A percentile compares a stretch with the other conserved stretches of the same genome.
Evolutionary conservation across 2,888 invertebrate genomes (phyloP).

Genomic region (Lycaena phlaeas): DNA sequence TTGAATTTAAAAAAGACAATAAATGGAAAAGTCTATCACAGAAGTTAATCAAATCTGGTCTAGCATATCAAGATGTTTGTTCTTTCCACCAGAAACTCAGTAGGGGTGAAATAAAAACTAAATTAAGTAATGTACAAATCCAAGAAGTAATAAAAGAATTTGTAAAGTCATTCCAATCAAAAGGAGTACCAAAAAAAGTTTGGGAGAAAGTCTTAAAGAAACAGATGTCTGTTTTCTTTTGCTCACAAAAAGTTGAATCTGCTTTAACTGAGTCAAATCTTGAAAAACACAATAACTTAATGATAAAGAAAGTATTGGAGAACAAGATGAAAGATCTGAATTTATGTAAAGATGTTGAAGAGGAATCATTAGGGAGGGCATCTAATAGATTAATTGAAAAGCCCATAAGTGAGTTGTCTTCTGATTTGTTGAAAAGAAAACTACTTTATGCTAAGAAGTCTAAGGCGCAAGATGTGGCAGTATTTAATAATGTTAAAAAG

Average conservation of each 20-base stretch:
- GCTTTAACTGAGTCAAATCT: conserved; percentile 26
- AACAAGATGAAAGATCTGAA: conserved; percentile 37
- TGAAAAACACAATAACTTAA: conserved; percentile 21
- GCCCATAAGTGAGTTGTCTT: conserved; percentile 10
- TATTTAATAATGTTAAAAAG: conserved; percentile 20
- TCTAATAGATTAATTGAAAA: conserved; percentile 1
- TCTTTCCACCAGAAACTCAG: conserved; percentile 33
- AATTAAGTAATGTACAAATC: conserved; percentile 24
- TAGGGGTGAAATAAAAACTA: conserved; percentile 31
- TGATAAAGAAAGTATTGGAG: conserved; percentile 20
- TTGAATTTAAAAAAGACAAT: conserved; percentile 28
- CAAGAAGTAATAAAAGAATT: conserved; percentile 30
- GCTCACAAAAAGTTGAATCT: conserved; percentile 25
- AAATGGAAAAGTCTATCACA: conserved; percentile 25
- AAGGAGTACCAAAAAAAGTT: conserved; percentile 16
- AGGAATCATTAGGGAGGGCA: conserved; percentile 34
- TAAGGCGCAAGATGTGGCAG: conserved; percentile 8
- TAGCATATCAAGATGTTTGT: conserved; percentile 30
- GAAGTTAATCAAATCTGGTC: conserved; percentile 27
- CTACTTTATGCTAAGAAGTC: conserved; percentile 11
- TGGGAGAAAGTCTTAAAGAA: conserved; percentile 27
- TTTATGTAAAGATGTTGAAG: conserved; percentile 39
- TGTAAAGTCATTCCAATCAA: conserved; percentile 24
- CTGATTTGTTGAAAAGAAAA: conserved; percentile 14
- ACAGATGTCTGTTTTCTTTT: conserved; percentile 29